A percentile compares a stretch with the other conserved stretches of the same genome.
Conservation (phyloP, 2,888 invertebrate species). For the Mellilla xanthometata region DNA sequence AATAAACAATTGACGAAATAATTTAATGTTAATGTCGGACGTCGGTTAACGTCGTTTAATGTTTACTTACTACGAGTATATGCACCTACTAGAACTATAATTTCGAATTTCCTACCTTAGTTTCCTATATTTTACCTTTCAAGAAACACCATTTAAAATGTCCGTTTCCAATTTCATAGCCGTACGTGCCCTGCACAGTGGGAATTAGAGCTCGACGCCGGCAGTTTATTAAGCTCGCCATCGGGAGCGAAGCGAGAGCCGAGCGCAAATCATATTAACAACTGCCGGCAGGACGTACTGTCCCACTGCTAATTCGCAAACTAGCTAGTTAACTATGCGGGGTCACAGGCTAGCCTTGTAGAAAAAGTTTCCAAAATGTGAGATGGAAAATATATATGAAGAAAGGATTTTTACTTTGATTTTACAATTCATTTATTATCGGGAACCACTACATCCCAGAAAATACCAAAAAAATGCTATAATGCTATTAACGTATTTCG, state of each 20-base stretch:
- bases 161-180: constrained; percentile 13
- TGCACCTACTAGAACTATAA: too few species aligned
- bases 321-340: constrained; percentile 27
- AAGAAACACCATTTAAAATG: not conserved
- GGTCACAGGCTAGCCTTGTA: constrained; percentile 19
- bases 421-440: too few species aligned
- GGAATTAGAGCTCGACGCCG: constrained; percentile 47
- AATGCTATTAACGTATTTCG: too few species aligned
- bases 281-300: constrained; percentile 34
- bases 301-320: constrained; percentile 33
- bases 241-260: constrained; percentile 21
- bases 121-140: too few species aligned
- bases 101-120: too few species aligned
- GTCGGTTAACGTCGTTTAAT: too few species aligned
- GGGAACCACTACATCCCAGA: too few species aligned
- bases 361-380: constrained; percentile 10
- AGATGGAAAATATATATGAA: constrained; percentile 2
- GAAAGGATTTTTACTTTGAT: too few species aligned
- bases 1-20: too few species aligned
- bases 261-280: constrained; percentile 66
- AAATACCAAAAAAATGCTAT: too few species aligned
- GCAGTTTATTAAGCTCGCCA: constrained; percentile 60
- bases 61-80: too few species aligned
- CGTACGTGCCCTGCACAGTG: constrained; percentile 15
- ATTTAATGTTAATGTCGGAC: too few species aligned